Conservation (phyloP, 2,888 invertebrate genomes). For the Schizotus pectinicornis region DNA sequence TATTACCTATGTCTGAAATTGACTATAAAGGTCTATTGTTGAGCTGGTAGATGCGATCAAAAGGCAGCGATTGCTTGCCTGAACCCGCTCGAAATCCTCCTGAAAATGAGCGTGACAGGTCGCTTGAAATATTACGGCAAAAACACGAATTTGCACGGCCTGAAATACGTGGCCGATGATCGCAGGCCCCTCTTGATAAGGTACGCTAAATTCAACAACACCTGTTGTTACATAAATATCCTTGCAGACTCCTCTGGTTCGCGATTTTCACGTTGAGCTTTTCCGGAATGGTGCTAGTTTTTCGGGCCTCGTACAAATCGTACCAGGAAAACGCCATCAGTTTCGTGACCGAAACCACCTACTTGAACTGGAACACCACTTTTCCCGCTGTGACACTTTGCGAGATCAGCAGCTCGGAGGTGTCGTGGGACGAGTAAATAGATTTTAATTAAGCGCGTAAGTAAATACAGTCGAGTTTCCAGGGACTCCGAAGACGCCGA, state of each 20-base stretch:
- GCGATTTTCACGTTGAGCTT: constrained; percentile 59
- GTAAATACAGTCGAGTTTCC: neutral
- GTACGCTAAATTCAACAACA: constrained; percentile 33
- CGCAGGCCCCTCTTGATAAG: constrained; percentile 41
- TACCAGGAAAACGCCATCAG: constrained; percentile 61
- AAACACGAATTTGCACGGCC: constrained; percentile 51
- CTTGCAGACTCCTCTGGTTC: constrained; percentile 63
- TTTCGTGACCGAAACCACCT: constrained; percentile 64
- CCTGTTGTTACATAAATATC: constrained; percentile 8
- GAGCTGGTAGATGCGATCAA: too few relatives aligned
- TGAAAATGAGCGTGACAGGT: too few relatives aligned
- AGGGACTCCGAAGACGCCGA: constrained; percentile 28
- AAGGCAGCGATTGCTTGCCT: too few relatives aligned
- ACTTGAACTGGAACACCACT: constrained; percentile 67
- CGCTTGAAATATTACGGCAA: constrained; percentile 44
- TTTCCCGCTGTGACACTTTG: constrained; percentile 69
- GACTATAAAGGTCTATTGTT: too few relatives aligned
- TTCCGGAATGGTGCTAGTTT: constrained; percentile 58
- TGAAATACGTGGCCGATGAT: constrained; percentile 50
- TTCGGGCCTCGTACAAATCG: constrained; percentile 61
- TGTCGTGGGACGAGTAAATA: constrained; percentile 46
- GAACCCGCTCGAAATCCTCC: too few relatives aligned
- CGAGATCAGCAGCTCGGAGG: constrained; percentile 57
- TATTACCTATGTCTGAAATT: too few relatives aligned
- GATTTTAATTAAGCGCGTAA: neutral